Percentiles rank a stretch among this genome's conserved stretches.
Conservation (phyloP, 2,888 invertebrate species). For the Sisyra terminalis region DNA sequence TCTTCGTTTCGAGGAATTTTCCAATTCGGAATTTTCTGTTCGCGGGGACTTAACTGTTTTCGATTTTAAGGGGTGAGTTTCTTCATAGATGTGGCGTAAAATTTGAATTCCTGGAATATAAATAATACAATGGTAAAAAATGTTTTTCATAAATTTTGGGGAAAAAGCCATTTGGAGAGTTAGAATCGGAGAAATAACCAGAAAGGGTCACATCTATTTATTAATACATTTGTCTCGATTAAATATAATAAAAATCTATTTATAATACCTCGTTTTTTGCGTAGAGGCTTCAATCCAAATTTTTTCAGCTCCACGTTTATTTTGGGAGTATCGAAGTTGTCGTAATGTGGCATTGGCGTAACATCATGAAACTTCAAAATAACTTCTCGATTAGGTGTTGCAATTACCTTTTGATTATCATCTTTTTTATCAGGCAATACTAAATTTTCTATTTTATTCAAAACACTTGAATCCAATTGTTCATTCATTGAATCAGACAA, state of each 20-base stretch:
- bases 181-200: too few relatives aligned
- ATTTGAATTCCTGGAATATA: constrained; percentile 35
- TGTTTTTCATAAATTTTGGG: too few relatives aligned
- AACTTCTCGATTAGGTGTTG: constrained; percentile 16
- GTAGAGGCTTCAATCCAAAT: constrained; percentile 49
- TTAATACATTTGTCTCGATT: background rate
- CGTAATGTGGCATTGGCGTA: constrained; percentile 40
- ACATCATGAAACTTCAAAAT: constrained; percentile 36
- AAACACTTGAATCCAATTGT: background rate
- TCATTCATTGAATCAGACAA: background rate
- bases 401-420: background rate
- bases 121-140: too few relatives aligned
- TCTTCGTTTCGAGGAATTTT: background rate
- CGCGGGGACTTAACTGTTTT: background rate
- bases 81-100: constrained; percentile 47
- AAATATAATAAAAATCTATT: constrained; percentile 2
- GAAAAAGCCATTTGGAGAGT: too few relatives aligned
- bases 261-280: constrained; percentile 38
- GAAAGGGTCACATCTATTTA: too few relatives aligned
- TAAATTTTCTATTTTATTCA: background rate
- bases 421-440: background rate
- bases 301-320: constrained; percentile 39
- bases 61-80: constrained; percentile 41
- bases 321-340: constrained; percentile 36
- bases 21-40: background rate